Evolutionary conservation across 1,140 invertebrate genomes (phyloP), one percentile per base, ranked within the genome.

Genomic region (Phenacoccus solenopsis): DNA sequence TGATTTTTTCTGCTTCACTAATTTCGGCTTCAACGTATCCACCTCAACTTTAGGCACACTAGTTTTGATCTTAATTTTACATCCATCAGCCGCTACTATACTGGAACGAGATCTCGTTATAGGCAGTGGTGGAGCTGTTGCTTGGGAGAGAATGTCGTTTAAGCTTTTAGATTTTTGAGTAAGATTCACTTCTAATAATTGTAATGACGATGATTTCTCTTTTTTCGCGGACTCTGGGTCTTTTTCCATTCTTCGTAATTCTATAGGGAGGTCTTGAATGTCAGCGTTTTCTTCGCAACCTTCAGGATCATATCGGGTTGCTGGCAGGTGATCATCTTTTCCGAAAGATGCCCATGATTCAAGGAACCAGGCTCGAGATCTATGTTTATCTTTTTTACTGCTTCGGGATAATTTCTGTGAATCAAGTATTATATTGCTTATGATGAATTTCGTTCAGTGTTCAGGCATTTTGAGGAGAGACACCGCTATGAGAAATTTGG

Each of bases 211-310:
- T 75, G 80, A 20, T 78, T 75, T 20, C 57, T 71, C 30, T 61
- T 68, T 35, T 24, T 70, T 5, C 21, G 61, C 22, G 28, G 83
- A 76, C 73, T 79, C 76, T 16, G 68, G 30, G 61, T 85, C 85
- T 74, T 91, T 89, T 76, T 95, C 92, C 49, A 94, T 80, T 22
- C 91, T 83, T n/a, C 91, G 82, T 24, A 96, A 78, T 80, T 96
- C 93, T 59, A 96, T 96, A 1, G 92, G 92, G 67, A 93, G 79
- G 75, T 94, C 89, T 73, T 88, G 85, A 25, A 86, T 81, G 74
- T 87, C 84, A 16, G 86, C 85, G 71, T 84, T 81, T 75, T 85
- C 85, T 68, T 85, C 82, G 73, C 82, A 86, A 49, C 79, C 82
- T 75, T 79, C 82, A 24, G 79, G 79, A 70, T 82, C 80, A 74